These are phyloP conservation scores for Eupelmus urozonus DNA, from an alignment of 2,888 invertebrate genomes.

Conservation along the genomic window DNA sequence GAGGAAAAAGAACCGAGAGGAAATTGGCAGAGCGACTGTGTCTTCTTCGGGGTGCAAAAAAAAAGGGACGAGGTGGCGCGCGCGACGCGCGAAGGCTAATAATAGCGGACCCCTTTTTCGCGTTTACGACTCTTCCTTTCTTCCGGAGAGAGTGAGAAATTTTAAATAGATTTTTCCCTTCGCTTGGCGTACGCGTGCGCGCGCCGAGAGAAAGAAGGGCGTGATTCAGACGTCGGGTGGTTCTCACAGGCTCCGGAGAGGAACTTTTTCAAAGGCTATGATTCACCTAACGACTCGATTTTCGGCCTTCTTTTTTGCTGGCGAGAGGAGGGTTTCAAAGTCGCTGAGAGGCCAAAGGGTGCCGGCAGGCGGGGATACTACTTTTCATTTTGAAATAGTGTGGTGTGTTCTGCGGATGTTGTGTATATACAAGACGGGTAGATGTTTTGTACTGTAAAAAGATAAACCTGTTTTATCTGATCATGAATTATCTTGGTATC, in stretches of 20 bases:
- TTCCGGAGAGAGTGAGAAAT: slow-evolving; percentile 17
- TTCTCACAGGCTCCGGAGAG: not conserved
- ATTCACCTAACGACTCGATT: slow-evolving; percentile 25
- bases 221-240: slow-evolving; percentile 21
- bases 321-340: not conserved
- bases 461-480: too few relatives aligned
- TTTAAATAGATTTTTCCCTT: slow-evolving; percentile 51
- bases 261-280: slow-evolving; percentile 35
- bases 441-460: too few relatives aligned
- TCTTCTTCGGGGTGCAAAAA: not conserved
- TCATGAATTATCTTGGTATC: too few relatives aligned
- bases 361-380: too few relatives aligned
- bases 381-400: too few relatives aligned
- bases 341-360: not conserved
- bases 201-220: not conserved
- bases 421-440: too few relatives aligned
- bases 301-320: slow-evolving; percentile 18
- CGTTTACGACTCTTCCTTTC: slow-evolving; percentile 7
- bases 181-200: not conserved
- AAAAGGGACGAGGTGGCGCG: not conserved
- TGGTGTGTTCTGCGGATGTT: too few relatives aligned
- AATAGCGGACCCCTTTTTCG: slow-evolving; percentile 47
- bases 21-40: slow-evolving; percentile 2
- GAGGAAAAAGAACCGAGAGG: slow-evolving; percentile 16
- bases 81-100: slow-evolving; percentile 37